Conservation (phyloP, 2,888 invertebrate genomes). For the Lasioglossum calceatum region DNA sequence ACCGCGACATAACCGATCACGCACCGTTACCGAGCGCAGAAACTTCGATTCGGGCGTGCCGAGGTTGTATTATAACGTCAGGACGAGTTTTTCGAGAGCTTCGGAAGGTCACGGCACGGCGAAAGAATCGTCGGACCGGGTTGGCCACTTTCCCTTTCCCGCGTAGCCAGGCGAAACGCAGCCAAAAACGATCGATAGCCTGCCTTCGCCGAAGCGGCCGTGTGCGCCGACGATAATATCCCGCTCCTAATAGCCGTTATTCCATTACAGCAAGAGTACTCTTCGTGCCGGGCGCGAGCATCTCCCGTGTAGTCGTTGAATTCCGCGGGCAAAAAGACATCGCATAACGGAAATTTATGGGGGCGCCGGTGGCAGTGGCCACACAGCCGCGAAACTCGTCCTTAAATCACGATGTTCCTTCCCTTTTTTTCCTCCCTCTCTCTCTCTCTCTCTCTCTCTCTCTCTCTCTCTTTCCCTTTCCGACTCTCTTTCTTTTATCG, state of each 20-base stretch:
- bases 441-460: no score
- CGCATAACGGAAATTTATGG: slow-evolving; percentile 50
- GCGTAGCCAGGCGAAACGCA: slow-evolving; percentile 73
- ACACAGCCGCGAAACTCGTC: slow-evolving; percentile 10
- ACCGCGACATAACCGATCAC: neutral
- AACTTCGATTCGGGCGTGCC: neutral
- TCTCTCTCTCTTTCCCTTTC: no score
- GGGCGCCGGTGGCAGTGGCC: neutral
- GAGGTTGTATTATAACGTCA: neutral
- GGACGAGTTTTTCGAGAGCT: slow-evolving; percentile 28
- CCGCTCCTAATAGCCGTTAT: slow-evolving; percentile 62
- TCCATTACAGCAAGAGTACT: slow-evolving; percentile 49
- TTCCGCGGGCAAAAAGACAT: slow-evolving; percentile 34
- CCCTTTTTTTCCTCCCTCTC: neutral
- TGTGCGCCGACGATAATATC: slow-evolving; percentile 57
- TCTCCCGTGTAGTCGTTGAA: slow-evolving; percentile 15
- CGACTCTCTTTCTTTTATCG: neutral
- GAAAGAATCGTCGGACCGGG: slow-evolving; percentile 66
- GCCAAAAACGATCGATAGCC: slow-evolving; percentile 70
- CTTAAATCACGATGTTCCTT: slow-evolving; percentile 41
- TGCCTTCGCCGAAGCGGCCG: slow-evolving; percentile 48
- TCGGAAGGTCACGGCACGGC: slow-evolving; percentile 57
- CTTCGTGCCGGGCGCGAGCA: slow-evolving; percentile 11
- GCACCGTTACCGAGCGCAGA: no score
- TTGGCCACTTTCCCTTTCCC: slow-evolving; percentile 80